A percentile compares a stretch with the other conserved stretches of the same genome.
Conservation (phyloP, 2,797 vertebrate genomes). For the Valencia hispanica region DNA sequence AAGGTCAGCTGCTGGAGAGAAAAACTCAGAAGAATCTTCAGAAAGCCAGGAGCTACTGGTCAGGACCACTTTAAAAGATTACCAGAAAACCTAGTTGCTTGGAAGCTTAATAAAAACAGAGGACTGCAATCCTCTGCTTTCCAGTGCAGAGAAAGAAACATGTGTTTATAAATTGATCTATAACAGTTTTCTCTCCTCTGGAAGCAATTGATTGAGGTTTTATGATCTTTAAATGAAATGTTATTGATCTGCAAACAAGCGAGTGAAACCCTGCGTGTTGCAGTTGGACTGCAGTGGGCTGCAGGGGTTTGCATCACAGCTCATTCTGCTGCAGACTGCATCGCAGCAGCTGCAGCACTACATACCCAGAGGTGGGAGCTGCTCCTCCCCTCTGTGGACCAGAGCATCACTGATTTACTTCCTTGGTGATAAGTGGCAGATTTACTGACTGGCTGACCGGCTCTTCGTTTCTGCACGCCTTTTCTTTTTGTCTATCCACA, state of each 20-base stretch:
- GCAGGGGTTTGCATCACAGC: slow-evolving; percentile 22
- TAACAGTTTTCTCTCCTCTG: background rate
- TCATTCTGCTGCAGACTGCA: slow-evolving; percentile 23
- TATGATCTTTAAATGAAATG: slow-evolving; percentile 8
- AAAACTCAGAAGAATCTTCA: background rate
- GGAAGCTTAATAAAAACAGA: background rate
- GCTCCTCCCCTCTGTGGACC: background rate
- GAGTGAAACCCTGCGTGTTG: background rate
- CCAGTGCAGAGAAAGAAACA: background rate
- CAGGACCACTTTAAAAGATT: background rate
- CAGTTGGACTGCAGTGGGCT: slow-evolving; percentile 20
- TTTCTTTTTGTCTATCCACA: slow-evolving; percentile 31
- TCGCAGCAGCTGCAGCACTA: slow-evolving; percentile 39
- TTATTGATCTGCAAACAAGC: background rate
- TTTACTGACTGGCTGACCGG: background rate
- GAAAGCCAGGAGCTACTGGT: background rate
- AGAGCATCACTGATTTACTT: background rate
- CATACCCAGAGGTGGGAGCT: slow-evolving; percentile 2
- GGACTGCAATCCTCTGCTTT: background rate
- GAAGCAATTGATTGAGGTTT: background rate
- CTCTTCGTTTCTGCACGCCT: background rate
- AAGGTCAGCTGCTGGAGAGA: too few species aligned
- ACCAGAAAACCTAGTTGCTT: background rate
- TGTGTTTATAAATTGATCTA: background rate
- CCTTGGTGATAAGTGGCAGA: background rate